Evolutionary conservation across 2,888 invertebrate species (phyloP).

Genomic region (Lissocephala sabroskyi): DNA sequence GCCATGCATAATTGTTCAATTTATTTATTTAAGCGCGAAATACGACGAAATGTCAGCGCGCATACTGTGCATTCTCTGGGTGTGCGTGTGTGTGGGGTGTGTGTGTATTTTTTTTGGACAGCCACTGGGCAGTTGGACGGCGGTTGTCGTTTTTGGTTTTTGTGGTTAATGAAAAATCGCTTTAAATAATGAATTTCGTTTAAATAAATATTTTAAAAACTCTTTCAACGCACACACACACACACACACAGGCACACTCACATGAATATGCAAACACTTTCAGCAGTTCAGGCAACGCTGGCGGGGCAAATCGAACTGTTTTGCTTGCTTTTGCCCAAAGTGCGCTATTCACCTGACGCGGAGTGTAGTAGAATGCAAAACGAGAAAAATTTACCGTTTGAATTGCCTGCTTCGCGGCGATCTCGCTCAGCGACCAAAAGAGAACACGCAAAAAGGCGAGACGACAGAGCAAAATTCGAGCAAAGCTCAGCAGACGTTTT

Average conservation of each 20-base stretch:
- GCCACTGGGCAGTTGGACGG: not conserved
- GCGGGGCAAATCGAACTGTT: too few species aligned
- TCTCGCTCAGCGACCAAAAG: too few species aligned
- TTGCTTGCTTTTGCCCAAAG: not conserved
- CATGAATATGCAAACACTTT: not conserved
- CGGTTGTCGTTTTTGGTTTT: constrained; percentile 43
- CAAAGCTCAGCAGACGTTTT: too few species aligned
- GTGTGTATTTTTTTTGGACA: too few species aligned
- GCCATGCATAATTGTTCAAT: constrained; percentile 61
- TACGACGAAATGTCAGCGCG: too few species aligned
- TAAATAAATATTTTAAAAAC: constrained; percentile 56
- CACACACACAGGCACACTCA: constrained; percentile 3
- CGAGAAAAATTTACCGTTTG: not conserved
- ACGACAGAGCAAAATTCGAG: too few species aligned
- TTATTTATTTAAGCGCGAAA: constrained; percentile 59
- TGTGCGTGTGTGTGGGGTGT: too few species aligned
- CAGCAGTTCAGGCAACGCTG: constrained; percentile 4
- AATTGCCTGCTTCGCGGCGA: too few species aligned
- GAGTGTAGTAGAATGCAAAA: not conserved
- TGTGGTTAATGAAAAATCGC: constrained; percentile 55
- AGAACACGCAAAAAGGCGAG: not conserved
- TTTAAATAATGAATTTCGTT: constrained; percentile 56
- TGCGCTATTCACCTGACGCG: not conserved
- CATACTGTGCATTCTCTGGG: too few species aligned
- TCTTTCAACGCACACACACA: constrained; percentile 41